Evolutionary conservation across 2,888 invertebrate genomes (phyloP), one percentile per base, ranked within the genome.

Genomic region (Cancer borealis): DNA sequence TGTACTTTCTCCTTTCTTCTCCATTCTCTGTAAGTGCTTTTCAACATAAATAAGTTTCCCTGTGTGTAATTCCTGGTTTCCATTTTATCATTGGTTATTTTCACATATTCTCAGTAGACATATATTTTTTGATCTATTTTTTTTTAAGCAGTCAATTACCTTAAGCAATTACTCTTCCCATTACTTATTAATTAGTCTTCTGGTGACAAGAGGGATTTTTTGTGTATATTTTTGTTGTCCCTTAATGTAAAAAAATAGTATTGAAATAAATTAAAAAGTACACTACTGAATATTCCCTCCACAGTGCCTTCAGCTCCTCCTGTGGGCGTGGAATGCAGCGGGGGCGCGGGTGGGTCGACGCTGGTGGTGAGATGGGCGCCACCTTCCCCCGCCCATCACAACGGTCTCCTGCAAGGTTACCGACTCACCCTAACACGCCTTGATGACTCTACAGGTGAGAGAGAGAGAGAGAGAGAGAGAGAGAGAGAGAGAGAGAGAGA

Each of bases 361-460:
- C 97, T 98, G 93, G 98, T 98, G 97, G 97, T 98, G 39, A 97
- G 98, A 92, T 98, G 98, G 98, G 98, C 98, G 96, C 98, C 98
- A 17, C 94, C 94, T 0, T 90, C 94, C n/a, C 89, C 94, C 49
- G 47, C 87, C 49, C 73, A 84, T 73, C 92, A 90, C 54, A 94
- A 94, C 79, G 94, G 94, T 30, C 92, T 92, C 84, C 92, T 94
- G n/a, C 94, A 94, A 54, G 92, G 94, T 3, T 94, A 92, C 54
- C 54, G 94, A 6, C 94, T 94, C 79, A 79, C 94, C 8, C 94
- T 96, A 98, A 97, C 96, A 97, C 97, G 94, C 0, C 92, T 94
- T 10, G 92, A 94, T 45, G 54, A 97, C 97, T 90, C 96, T 97
- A 98, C 95, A 96, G 96, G 95, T 97, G 97, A 97, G 96, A 96